Evolutionary conservation across 2,113 vertebrate genomes (phyloP).

Genomic region (Phylloscopus trochilus): DNA sequence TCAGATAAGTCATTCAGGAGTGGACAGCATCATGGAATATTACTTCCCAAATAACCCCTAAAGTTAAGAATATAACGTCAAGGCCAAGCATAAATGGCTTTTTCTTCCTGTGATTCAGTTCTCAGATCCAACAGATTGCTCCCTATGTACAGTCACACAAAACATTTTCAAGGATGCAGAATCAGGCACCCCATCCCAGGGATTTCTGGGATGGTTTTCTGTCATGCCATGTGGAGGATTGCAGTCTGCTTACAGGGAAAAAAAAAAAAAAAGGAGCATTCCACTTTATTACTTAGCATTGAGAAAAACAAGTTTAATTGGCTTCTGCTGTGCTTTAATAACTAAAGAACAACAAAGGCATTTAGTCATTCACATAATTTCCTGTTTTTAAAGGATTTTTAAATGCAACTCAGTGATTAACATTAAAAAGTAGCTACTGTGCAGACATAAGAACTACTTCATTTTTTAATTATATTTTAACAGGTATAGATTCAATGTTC

Average conservation of each 20-base stretch:
- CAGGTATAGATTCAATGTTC: constrained; percentile 33
- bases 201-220: not conserved
- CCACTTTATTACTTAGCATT: constrained; percentile 43
- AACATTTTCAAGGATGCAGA: not conserved
- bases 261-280: not conserved
- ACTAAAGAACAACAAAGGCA: constrained; percentile 60
- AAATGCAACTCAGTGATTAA: constrained; percentile 54
- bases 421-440: constrained; percentile 51
- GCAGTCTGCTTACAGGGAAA: not conserved
- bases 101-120: not conserved
- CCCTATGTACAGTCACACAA: not conserved
- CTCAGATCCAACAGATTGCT: not conserved
- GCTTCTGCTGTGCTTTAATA: constrained; percentile 64
- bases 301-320: constrained; percentile 60
- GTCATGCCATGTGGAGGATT: not conserved
- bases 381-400: constrained; percentile 60
- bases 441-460: constrained; percentile 53
- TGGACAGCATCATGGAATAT: constrained; percentile 19
- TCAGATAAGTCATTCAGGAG: constrained; percentile 13
- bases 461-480: constrained; percentile 65
- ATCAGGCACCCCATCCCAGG: not conserved
- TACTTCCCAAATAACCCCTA: constrained; percentile 18
- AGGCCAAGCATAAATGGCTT: not conserved
- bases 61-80: not conserved
- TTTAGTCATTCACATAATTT: constrained; percentile 58